Base-by-base conservation (phyloP, 2,888 invertebrate genomes). In the Drosophila mimetica region DNA sequence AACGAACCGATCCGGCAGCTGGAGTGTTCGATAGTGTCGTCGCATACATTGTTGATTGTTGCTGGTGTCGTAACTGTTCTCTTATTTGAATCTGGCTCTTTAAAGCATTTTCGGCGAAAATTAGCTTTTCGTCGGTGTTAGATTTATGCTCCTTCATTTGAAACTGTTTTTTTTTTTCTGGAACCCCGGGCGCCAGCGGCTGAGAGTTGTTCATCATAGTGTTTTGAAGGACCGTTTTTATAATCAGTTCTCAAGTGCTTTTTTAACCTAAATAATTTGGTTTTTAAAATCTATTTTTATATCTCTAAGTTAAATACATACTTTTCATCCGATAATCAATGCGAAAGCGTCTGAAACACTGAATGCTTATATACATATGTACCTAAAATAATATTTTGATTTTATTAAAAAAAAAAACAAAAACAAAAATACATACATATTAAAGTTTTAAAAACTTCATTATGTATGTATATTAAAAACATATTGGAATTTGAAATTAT, bases 11-110 rank as follows among this genome's bases (percentile, higher is more conserved):
- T 30, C 13, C 16, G 0, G 4, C 28, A 13, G 46, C 16, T 7
- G 30, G 7, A 46, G 16, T 2, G 16, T 18, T 13, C 0, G 42
- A 25, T 13, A 32, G 25, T 32, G 59, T 8, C 9, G 22, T 41
- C 14, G 42, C 25, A 34, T 34, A 42, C 14, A 42, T 42, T 3
- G 18, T 34, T 11, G 53, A 30, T 16, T 60, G 42, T 20, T 57
- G 69, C 25, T 80, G 76, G 4, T 73, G 69, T 28, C 74, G 76
- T 11, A 83, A 53, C 22, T 82, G 85, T 39, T 88, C 75, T 25
- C 77, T 82, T 20, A 83, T 74, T 51, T 82, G 74, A 39, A 80
- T 74, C 60, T 86, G 79, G 39, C 74, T 75, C 34, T 85, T 75
- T 8, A 80, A 11, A 1, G 77, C 73, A 59, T 55, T 85, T 18